Evolutionary conservation across 2,113 vertebrate genomes (phyloP), one percentile per base, ranked within the genome.

Genomic region (Todiramphus chloris): DNA sequence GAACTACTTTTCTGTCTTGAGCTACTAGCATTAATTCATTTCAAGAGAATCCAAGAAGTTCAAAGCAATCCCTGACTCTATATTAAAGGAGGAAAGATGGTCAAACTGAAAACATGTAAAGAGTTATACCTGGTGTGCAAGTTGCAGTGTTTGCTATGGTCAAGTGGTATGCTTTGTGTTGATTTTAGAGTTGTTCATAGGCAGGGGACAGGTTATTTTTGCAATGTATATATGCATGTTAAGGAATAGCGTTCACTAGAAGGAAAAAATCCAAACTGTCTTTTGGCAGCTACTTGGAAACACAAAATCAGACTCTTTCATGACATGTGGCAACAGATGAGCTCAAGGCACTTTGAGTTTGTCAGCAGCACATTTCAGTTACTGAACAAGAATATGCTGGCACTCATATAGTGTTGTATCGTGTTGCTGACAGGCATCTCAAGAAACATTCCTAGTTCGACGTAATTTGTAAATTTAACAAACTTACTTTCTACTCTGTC

Each of bases 161-260:
- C 33, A 59, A 25, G 13, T 11, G 16, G 10, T 60, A 31, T 67
- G 46, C 7, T 59, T 37, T 86, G 37, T 46, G 13, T 33, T 86
- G 24, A 13, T 41, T 55, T 13, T 16, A 59, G 33, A 35, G 10
- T 30, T 50, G 23, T 60, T 83, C 17, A 23, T 46, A 35, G 31
- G 56, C 16, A 56, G 39, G 30, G 12, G n/a, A 30, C 31, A 62
- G 46, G 53, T 62, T 31, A 17, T 62, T 37, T 63, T 62, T 50
- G 23, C 68, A 74, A 55, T 7, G 19, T 5, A 0, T 13, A 5
- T 51, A 15, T 17, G 7, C 1, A 0, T 37, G n/a, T 74, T 74
- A 62, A 37, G n/a, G 51, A 66, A 62, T 21, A 55, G 17, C 15
- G 4, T 43, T 84, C 31, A 30, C 14, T 74, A 31, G 43, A 39